A percentile compares a stretch with the other conserved stretches of the same genome.
Evolutionary conservation across 2,797 vertebrate species (phyloP).

Genomic region (Sebastes trivittatus): DNA sequence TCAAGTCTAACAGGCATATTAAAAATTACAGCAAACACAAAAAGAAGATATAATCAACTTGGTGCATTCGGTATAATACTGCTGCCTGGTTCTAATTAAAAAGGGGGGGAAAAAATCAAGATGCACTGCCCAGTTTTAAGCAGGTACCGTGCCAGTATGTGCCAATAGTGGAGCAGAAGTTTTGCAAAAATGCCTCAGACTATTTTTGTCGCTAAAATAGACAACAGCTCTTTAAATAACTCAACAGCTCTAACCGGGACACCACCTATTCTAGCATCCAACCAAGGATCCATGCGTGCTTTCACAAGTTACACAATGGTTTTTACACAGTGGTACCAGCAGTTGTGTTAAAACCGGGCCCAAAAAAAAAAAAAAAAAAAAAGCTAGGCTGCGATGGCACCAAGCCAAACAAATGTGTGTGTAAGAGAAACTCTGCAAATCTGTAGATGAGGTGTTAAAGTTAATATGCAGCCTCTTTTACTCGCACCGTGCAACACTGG

Average conservation of each 20-base stretch:
- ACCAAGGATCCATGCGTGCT: conserved; percentile 2
- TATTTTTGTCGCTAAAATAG: neutral
- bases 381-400: neutral
- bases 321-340: conserved; percentile 22
- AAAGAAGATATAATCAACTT: neutral
- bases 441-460: neutral
- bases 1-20: neutral
- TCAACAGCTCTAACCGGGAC: neutral
- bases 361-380: neutral
- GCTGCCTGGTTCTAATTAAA: neutral
- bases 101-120: neutral
- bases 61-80: neutral
- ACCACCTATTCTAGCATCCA: conserved; percentile 4
- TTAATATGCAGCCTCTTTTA: conserved; percentile 20
- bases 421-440: neutral
- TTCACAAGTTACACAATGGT: conserved; percentile 5
- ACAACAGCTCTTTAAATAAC: conserved; percentile 19
- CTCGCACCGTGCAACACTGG: conserved; percentile 4
- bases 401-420: conserved; percentile 13
- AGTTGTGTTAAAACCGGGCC: conserved; percentile 1
- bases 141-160: neutral
- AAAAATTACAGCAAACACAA: neutral
- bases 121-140: neutral
- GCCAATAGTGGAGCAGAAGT: neutral
- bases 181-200: neutral